Evolutionary conservation across 2,113 vertebrate genomes (phyloP).

Genomic region (Xyliphius kryptos): DNA sequence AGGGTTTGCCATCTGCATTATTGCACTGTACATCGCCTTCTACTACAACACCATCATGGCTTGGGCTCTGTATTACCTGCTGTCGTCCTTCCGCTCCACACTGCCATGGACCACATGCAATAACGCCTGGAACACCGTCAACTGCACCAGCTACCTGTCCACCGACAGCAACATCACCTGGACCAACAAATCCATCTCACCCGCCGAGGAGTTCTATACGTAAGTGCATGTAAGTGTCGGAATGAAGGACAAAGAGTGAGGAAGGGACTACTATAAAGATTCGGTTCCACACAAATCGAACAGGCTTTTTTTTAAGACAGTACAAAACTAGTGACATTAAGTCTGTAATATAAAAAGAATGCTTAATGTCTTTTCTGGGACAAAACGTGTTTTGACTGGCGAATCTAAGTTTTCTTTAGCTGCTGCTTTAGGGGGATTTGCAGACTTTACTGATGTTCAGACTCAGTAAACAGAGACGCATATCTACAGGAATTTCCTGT

Average conservation of each 20-base stretch:
- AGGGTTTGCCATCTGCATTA: constrained; percentile 93
- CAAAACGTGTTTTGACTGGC: too few relatives aligned
- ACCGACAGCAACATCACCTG: constrained; percentile 79
- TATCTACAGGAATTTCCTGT: constrained; percentile 60
- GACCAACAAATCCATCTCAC: constrained; percentile 79
- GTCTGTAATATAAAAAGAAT: too few relatives aligned
- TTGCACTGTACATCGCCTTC: constrained; percentile 88
- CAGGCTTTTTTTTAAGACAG: too few relatives aligned
- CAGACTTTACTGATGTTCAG: constrained; percentile 16
- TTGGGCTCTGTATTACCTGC: constrained; percentile 95
- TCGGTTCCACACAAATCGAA: too few relatives aligned
- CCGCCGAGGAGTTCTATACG: constrained; percentile 97
- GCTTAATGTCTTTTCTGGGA: too few relatives aligned
- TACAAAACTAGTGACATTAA: too few relatives aligned
- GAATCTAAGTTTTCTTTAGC: neutral
- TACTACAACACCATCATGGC: constrained; percentile 99
- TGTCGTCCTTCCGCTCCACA: constrained; percentile 79
- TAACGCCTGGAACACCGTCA: constrained; percentile 88
- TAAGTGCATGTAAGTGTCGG: constrained; percentile 82
- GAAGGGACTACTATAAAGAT: too few relatives aligned
- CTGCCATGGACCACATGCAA: constrained; percentile 90
- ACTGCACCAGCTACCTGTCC: constrained; percentile 84
- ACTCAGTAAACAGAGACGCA: constrained; percentile 22
- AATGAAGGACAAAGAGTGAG: constrained; percentile 19
- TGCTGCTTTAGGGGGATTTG: constrained; percentile 10